Percentiles rank a stretch among this genome's conserved stretches.
Conservation (phyloP, 2,797 vertebrate genomes). For the Gymnothorax reevesii region DNA sequence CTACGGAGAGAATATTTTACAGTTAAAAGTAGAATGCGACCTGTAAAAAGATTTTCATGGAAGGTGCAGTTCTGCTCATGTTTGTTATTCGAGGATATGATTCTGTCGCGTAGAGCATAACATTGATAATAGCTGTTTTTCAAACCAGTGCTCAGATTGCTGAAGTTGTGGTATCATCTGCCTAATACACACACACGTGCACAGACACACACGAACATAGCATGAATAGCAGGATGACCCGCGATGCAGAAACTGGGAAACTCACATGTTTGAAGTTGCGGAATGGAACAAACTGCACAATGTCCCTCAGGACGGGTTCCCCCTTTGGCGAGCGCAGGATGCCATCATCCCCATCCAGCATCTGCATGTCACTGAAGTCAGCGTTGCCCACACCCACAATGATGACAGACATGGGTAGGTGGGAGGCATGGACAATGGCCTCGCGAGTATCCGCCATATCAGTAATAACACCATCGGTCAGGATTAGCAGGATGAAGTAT, state of each 20-base stretch:
- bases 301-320: slow-evolving; percentile 68
- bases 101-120: not conserved
- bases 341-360: slow-evolving; percentile 71
- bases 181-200: not conserved
- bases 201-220: not conserved
- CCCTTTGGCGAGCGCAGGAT: slow-evolving; percentile 67
- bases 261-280: slow-evolving; percentile 78
- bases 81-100: not conserved
- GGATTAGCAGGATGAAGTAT: slow-evolving; percentile 75
- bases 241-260: not conserved
- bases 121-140: slow-evolving; percentile 1
- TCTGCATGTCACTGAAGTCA: slow-evolving; percentile 76
- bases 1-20: slow-evolving; percentile 18
- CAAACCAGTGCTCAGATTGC: not conserved
- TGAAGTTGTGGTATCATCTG: not conserved
- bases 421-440: slow-evolving; percentile 72
- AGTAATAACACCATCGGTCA: slow-evolving; percentile 74
- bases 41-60: not conserved
- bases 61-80: not conserved
- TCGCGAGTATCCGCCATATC: slow-evolving; percentile 75
- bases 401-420: slow-evolving; percentile 77
- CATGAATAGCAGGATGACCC: not conserved
- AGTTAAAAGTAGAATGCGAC: slow-evolving; percentile 2
- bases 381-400: slow-evolving; percentile 76
- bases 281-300: slow-evolving; percentile 77